Evolutionary conservation across 1,140 invertebrate species (phyloP).

Genomic region (Cylas formicarius): DNA sequence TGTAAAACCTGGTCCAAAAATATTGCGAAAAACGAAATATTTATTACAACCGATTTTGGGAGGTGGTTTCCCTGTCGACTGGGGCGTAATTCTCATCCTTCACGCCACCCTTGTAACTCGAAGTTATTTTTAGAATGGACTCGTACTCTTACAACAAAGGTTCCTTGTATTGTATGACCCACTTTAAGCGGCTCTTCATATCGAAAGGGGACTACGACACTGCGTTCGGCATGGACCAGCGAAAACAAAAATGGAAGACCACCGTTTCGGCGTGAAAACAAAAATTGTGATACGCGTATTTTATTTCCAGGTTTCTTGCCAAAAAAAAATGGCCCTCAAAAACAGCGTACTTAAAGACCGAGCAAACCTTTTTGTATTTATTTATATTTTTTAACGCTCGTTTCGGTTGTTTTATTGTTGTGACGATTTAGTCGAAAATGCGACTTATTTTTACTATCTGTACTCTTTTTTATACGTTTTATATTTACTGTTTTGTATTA

Average conservation of each 20-base stretch:
- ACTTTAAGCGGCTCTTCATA: slow-evolving; percentile 77
- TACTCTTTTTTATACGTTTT: slow-evolving; percentile 9
- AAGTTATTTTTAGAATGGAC: slow-evolving; percentile 57
- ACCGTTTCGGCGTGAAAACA: slow-evolving; percentile 26
- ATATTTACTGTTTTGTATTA: slow-evolving; percentile 12
- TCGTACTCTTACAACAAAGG: slow-evolving; percentile 70
- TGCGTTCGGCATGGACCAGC: slow-evolving; percentile 61
- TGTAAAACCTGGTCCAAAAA: no score
- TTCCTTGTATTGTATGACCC: slow-evolving; percentile 68
- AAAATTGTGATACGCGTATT: slow-evolving; percentile 12
- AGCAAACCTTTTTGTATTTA: no score
- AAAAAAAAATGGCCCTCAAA: slow-evolving; percentile 1
- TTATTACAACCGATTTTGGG: no score
- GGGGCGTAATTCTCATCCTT: background rate
- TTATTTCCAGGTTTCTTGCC: no score
- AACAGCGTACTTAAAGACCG: background rate
- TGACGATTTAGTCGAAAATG: no score
- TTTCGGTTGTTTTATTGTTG: no score
- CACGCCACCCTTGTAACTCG: background rate
- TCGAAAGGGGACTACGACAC: slow-evolving; percentile 81
- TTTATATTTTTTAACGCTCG: no score
- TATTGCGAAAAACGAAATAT: no score
- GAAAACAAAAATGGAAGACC: slow-evolving; percentile 55
- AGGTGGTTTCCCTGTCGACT: no score
- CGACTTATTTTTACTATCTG: no score